Percentiles rank a stretch among this genome's conserved stretches.
These are phyloP conservation scores for Cavia aperea DNA, from an alignment of 2,113 vertebrate genomes.

Conservation along the genomic window DNA sequence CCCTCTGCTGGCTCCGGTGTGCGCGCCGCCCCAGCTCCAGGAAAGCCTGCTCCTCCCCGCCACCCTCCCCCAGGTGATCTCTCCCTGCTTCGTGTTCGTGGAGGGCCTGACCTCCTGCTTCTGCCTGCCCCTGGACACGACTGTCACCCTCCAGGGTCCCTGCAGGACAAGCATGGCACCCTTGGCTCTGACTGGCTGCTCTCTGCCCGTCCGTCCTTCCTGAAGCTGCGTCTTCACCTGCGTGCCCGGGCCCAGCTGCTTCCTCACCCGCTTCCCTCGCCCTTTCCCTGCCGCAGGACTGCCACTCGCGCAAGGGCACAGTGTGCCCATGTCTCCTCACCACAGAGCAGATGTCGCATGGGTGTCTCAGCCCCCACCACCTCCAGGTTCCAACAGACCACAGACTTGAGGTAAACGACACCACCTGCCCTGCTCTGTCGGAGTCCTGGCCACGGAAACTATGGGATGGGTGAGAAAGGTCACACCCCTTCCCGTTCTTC, in stretches of 20 bases:
- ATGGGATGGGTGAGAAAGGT: neutral
- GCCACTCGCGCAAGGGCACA: neutral
- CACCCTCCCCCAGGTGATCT: neutral
- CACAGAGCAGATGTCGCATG: too few species aligned
- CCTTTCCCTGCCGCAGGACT: neutral
- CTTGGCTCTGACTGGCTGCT: neutral
- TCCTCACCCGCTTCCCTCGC: neutral
- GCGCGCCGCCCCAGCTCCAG: neutral
- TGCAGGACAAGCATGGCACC: too few species aligned
- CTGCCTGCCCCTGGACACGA: neutral
- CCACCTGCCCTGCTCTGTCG: neutral
- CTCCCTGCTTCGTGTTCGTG: neutral
- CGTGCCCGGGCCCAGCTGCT: too few species aligned
- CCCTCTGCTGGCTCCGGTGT: too few species aligned
- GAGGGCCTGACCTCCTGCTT: neutral
- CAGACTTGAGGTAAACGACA: neutral
- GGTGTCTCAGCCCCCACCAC: too few species aligned
- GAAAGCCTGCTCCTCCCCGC: neutral
- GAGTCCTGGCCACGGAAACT: neutral
- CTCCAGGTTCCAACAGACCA: neutral
- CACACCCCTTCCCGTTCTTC: neutral
- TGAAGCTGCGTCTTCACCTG: neutral
- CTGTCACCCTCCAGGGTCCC: neutral
- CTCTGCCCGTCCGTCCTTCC: neutral
- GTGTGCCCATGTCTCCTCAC: too few species aligned